These are phyloP conservation scores for Phrynocephalus forsythii DNA, from an alignment of 2,797 vertebrate species.

Conservation along the genomic window DNA sequence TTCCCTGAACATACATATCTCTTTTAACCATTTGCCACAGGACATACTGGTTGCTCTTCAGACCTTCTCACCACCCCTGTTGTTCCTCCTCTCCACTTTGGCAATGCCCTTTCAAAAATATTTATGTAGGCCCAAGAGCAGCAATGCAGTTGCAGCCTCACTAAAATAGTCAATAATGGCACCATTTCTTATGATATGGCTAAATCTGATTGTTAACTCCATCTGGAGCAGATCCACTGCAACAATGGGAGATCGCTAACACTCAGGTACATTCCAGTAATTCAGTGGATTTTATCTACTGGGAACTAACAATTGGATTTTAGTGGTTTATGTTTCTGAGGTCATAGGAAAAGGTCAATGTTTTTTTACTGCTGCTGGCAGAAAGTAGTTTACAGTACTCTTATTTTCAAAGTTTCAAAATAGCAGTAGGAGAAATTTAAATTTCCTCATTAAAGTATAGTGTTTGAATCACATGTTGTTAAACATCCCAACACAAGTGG, in stretches of 20 bases:
- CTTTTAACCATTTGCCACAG: not conserved
- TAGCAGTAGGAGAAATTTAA: no score
- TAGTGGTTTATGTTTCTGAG: no score
- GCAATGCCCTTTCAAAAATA: not conserved
- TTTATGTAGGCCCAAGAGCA: not conserved
- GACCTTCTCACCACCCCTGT: not conserved
- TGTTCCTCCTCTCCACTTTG: not conserved
- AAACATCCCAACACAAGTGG: not conserved
- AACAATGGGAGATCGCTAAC: no score
- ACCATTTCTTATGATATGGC: not conserved
- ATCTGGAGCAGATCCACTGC: no score
- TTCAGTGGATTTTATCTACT: no score
- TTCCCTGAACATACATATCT: not conserved
- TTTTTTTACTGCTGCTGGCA: not conserved
- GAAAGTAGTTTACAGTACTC: not conserved
- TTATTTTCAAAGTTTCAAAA: slow-evolving; percentile 9
- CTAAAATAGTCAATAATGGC: not conserved
- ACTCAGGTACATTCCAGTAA: no score
- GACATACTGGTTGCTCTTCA: not conserved
- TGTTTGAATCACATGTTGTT: not conserved
- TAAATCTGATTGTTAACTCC: no score
- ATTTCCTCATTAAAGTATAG: not conserved
- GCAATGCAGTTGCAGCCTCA: not conserved
- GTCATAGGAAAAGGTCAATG: no score
- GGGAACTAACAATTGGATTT: no score